Conservation (phyloP, 2,888 invertebrate genomes). For the Mythimna ferrago region DNA sequence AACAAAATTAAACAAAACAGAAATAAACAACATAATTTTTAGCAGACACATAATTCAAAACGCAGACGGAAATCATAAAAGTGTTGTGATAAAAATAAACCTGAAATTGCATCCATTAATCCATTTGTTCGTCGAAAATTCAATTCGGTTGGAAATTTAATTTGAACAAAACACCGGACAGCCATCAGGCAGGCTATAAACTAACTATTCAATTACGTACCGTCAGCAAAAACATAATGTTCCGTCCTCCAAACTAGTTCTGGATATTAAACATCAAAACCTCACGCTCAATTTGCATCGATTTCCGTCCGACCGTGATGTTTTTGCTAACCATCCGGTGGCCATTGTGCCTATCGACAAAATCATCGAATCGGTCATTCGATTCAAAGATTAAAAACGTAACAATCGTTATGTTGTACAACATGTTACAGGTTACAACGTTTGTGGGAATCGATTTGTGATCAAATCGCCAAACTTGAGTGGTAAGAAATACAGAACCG, state of each 20-base stretch:
- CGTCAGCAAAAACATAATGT: constrained; percentile 53
- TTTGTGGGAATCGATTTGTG: constrained; percentile 32
- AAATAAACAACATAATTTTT: not conserved
- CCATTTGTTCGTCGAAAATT: constrained; percentile 6
- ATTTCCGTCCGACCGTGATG: constrained; percentile 65
- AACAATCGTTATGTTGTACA: constrained; percentile 65
- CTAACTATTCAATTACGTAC: constrained; percentile 45
- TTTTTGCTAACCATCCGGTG: constrained; percentile 66
- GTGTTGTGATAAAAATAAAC: constrained; percentile 9
- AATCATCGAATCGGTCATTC: constrained; percentile 66
- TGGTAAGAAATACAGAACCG: no score
- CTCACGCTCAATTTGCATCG: constrained; percentile 65
- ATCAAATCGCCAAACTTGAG: no score
- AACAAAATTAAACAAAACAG: not conserved
- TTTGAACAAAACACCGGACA: constrained; percentile 24
- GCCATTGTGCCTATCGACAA: constrained; percentile 70
- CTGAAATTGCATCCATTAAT: constrained; percentile 15
- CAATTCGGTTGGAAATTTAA: constrained; percentile 28
- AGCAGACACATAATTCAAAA: not conserved
- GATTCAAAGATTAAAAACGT: constrained; percentile 67
- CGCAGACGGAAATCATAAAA: constrained; percentile 6
- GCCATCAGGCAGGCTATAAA: constrained; percentile 20
- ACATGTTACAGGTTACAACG: constrained; percentile 44
- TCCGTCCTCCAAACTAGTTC: constrained; percentile 58
- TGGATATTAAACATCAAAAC: constrained; percentile 62